These are phyloP conservation scores for Zaprionus gabonicus DNA, from an alignment of 1,140 invertebrate species.

Conservation along the genomic window DNA sequence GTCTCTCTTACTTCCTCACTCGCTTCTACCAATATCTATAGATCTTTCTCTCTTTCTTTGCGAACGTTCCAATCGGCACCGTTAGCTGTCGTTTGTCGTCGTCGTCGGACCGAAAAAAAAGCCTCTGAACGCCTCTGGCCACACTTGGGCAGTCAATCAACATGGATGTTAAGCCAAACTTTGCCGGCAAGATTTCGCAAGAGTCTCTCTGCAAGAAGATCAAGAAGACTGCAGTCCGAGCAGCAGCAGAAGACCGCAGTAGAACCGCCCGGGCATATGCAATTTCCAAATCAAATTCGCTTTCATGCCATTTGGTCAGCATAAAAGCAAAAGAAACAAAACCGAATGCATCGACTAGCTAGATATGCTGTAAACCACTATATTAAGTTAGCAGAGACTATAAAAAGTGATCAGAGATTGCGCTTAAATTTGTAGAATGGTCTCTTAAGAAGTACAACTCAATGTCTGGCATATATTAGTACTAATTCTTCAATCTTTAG, in stretches of 20 bases:
- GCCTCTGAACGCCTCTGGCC: constrained; percentile 35
- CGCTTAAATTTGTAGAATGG: neutral
- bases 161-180: constrained; percentile 21
- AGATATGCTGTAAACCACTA: neutral
- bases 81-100: constrained; percentile 70
- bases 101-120: constrained; percentile 37
- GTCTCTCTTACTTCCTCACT: neutral
- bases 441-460: no score
- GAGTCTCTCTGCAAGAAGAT: neutral
- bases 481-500: no score
- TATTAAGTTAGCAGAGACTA: no score
- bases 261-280: constrained; percentile 43
- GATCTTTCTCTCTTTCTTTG: neutral
- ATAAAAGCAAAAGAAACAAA: constrained; percentile 4
- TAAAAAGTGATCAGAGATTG: neutral
- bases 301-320: constrained; percentile 68
- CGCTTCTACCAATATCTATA: neutral
- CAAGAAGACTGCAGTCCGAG: constrained; percentile 1
- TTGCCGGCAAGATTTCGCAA: neutral
- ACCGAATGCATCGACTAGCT: neutral
- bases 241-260: no score
- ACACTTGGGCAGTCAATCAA: constrained; percentile 51
- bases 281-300: constrained; percentile 74
- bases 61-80: constrained; percentile 41
- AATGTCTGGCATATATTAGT: no score